These are phyloP conservation scores for Drosophila mauritiana DNA, from an alignment of 1,140 invertebrate species.

Conservation along the genomic window DNA sequence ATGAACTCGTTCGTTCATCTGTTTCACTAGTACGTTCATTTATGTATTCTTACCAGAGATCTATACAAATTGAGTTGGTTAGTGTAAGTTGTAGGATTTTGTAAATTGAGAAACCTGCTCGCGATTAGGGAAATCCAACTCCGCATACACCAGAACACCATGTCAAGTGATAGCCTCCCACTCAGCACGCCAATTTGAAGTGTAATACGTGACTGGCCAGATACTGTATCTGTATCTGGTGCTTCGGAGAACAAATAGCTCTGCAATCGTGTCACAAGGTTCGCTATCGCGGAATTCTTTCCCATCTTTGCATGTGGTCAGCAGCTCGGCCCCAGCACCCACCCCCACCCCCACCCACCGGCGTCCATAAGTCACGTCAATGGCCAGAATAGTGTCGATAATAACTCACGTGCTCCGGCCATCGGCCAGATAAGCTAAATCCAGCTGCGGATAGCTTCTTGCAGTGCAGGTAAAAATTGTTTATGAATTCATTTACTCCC, in stretches of 20 bases:
- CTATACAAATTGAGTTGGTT: too few relatives aligned
- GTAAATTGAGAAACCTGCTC: neutral
- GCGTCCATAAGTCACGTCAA: slow-evolving; percentile 27
- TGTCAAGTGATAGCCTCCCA: slow-evolving; percentile 11
- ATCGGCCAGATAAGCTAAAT: slow-evolving; percentile 51
- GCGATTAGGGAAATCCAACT: neutral
- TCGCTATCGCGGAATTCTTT: slow-evolving; percentile 41
- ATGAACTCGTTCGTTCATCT: too few relatives aligned
- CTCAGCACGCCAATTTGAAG: slow-evolving; percentile 5
- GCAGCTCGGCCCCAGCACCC: slow-evolving; percentile 11
- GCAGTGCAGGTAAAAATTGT: slow-evolving; percentile 46
- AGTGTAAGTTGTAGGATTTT: neutral
- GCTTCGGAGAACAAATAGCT: slow-evolving; percentile 30
- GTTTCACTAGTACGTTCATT: too few relatives aligned
- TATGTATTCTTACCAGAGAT: too few relatives aligned
- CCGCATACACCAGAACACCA: neutral
- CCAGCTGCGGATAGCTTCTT: slow-evolving; percentile 52
- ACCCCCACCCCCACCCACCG: slow-evolving; percentile 16
- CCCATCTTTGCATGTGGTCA: slow-evolving; percentile 28
- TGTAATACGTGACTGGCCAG: slow-evolving; percentile 26
- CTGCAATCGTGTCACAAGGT: slow-evolving; percentile 52
- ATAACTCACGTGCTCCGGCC: slow-evolving; percentile 46
- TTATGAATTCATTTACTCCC: slow-evolving; percentile 59
- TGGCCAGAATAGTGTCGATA: slow-evolving; percentile 26
- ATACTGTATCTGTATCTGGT: slow-evolving; percentile 35